phyloP scores from a whole-genome alignment of 2,113 vertebrate species.

The Pelmatolapia mariae region DNA sequence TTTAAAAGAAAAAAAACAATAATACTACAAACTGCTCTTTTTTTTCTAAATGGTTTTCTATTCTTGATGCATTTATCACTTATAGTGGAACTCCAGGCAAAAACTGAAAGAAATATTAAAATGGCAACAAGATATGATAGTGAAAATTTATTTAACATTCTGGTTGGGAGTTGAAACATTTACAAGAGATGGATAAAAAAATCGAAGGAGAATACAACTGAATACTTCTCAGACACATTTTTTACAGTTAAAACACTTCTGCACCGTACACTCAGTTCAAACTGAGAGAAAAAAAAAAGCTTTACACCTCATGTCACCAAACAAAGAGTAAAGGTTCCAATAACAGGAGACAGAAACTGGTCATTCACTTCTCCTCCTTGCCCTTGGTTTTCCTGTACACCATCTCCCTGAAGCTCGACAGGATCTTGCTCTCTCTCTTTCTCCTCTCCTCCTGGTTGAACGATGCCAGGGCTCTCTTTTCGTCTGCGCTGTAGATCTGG shows the following conservation, averaged over 20 bases:
- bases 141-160: constrained; percentile 5
- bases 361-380: constrained; percentile 87
- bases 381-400: constrained; percentile 97
- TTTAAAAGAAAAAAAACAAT: background rate
- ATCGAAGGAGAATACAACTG: background rate
- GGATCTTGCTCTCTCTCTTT: constrained; percentile 95
- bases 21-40: background rate
- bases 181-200: background rate
- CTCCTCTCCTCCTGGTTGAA: constrained; percentile 97
- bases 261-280: background rate
- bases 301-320: background rate
- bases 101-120: background rate
- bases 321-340: background rate
- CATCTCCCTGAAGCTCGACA: constrained; percentile 96
- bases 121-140: background rate
- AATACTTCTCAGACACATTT: background rate
- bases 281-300: background rate
- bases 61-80: background rate
- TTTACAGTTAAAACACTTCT: background rate
- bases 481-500: constrained; percentile 97
- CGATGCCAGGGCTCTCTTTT: constrained; percentile 92
- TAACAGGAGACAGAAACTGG: background rate
- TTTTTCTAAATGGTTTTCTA: background rate
- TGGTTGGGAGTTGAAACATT: background rate
- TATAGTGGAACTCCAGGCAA: background rate